Base-by-base conservation (phyloP, 2,888 invertebrate genomes). In the Tuberolachnus salignus region DNA sequence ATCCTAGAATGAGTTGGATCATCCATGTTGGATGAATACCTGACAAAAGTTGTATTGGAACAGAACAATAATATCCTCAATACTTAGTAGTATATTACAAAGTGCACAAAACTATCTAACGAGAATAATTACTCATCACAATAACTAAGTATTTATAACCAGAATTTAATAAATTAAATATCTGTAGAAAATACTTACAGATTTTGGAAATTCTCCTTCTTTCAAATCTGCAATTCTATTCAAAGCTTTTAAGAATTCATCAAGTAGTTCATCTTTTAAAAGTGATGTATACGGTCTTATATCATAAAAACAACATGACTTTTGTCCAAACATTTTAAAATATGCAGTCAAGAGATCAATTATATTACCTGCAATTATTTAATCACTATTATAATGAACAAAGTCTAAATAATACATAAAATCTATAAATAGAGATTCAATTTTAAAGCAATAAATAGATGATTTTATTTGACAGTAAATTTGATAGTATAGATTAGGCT, bases 301-400 rank as follows among this genome's bases (percentile, higher is more conserved):
- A 85, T 98, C 97, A 11, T 91, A 90, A 81, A 94, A 93, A 81
- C 94, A 94, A 85, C 95, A 95, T 0, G 92, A 91, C 84, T 95
- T 95, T 83, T 92, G 90, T 3, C 95, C 95, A 86, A 97, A 97
- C 82, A 90, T 88, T 61, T 87, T 84, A 82, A 94, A 92, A 86
- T 95, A 97, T 83, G 92, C 91, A 81, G 92, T 87, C 84, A 95
- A 89, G 49, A 93, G 85, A 34, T 92, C 90, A 16, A 90, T 86
- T 19, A 90, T 88, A 83, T 72, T 49, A 8, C 78, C 81, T 82
- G 63, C 23, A 78, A 78, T 21, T 3, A 55, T 71, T 44, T 70
- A 23, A 1, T 42, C 11, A 42, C n/a, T 63, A 63, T 42, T 63
- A 66, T 0, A 63, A 21, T 55, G 1, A 42, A 1, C 1, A 42